phyloP scores from a whole-genome alignment of 2,113 vertebrate genomes.

The Cranoglanis bouderius region DNA sequence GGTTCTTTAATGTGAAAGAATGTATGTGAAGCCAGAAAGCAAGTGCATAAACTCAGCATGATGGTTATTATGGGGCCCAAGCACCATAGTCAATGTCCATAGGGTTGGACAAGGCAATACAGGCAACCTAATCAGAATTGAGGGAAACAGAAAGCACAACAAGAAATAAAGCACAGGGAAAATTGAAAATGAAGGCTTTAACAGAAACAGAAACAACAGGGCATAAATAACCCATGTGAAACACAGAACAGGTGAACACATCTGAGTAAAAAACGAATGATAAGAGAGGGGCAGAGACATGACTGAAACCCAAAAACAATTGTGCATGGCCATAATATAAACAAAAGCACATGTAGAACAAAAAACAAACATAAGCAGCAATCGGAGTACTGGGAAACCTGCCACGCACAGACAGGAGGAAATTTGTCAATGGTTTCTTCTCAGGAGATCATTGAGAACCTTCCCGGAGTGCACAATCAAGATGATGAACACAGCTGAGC shows the following conservation, averaged over 20 bases:
- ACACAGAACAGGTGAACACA: constrained; percentile 2
- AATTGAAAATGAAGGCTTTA: background rate
- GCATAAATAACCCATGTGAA: background rate
- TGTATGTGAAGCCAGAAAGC: background rate
- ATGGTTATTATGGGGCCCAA: background rate
- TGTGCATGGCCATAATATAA: background rate
- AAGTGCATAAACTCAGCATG: background rate
- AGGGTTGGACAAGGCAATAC: background rate
- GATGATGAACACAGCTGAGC: background rate
- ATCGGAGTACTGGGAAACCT: background rate
- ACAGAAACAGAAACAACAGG: background rate
- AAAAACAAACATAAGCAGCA: background rate
- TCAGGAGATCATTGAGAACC: background rate
- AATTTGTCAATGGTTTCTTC: background rate
- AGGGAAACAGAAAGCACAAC: background rate
- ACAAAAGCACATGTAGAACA: background rate
- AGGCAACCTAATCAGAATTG: background rate
- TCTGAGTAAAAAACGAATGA: background rate
- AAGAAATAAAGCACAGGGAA: background rate
- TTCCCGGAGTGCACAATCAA: background rate
- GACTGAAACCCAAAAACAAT: background rate
- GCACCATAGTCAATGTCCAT: background rate
- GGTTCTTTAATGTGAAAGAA: background rate
- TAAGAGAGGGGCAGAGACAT: background rate
- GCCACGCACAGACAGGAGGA: background rate